Evolutionary conservation across 2,113 vertebrate genomes (phyloP).

Genomic region (Ahaetulla prasina): DNA sequence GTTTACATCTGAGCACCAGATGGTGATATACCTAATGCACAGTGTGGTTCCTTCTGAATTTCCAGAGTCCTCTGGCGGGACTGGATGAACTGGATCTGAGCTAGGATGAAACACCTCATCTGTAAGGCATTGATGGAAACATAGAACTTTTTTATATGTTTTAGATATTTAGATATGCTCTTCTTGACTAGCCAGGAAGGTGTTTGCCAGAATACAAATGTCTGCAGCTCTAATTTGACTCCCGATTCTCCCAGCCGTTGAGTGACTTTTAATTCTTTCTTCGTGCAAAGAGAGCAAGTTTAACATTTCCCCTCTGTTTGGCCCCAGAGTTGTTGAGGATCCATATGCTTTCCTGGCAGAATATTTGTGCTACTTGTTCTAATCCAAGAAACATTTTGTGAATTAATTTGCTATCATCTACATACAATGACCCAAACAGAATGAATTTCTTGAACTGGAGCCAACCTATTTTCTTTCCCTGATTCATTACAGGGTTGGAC

Average conservation of each 20-base stretch:
- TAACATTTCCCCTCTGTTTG: neutral
- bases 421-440: slow-evolving; percentile 37
- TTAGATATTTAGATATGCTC: slow-evolving; percentile 15
- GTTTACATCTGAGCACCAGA: neutral
- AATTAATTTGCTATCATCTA: slow-evolving; percentile 46
- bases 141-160: neutral
- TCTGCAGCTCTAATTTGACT: neutral
- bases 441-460: slow-evolving; percentile 40
- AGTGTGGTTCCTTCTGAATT: neutral
- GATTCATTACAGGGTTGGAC: slow-evolving; percentile 30
- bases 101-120: neutral
- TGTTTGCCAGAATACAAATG: slow-evolving; percentile 15
- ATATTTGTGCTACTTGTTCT: slow-evolving; percentile 32
- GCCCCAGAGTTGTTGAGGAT: neutral
- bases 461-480: neutral
- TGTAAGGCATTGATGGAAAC: neutral
- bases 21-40: neutral
- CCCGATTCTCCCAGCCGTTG: neutral
- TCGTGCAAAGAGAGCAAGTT: neutral
- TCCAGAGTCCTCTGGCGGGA: neutral
- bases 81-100: neutral
- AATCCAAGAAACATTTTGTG: slow-evolving; percentile 36
- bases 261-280: slow-evolving; percentile 33
- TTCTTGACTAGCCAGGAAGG: neutral
- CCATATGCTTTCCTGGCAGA: slow-evolving; percentile 35